Conservation (phyloP, 1,140 invertebrate species). For the Venturia canescens region DNA sequence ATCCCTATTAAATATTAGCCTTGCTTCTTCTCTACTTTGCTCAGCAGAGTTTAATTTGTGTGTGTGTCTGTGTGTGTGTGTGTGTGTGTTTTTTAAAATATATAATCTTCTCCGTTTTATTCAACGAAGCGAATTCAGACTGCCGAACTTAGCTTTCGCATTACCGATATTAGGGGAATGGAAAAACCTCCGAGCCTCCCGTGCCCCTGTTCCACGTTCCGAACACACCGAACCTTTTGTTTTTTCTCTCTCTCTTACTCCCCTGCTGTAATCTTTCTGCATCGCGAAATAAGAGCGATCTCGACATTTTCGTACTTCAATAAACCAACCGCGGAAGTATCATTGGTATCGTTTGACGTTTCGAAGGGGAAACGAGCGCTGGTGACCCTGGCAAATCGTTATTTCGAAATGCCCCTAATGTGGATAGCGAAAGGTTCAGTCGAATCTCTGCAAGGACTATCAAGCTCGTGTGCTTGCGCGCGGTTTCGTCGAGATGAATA, state of each 20-base stretch:
- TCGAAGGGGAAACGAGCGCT: not conserved
- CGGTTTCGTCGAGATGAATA: not conserved
- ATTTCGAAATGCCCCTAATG: not conserved
- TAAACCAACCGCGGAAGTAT: not conserved
- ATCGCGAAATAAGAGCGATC: not conserved
- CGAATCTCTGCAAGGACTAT: not conserved
- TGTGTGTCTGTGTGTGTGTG: not conserved
- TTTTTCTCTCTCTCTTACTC: not conserved
- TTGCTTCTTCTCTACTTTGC: constrained; percentile 49
- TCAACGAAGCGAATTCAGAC: constrained; percentile 20
- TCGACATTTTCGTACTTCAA: constrained; percentile 3
- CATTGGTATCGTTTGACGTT: not conserved
- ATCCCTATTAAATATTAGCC: constrained; percentile 60
- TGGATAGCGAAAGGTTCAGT: not conserved
- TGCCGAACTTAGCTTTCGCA: constrained; percentile 18
- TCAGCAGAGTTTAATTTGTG: not conserved
- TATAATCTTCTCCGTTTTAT: constrained; percentile 15
- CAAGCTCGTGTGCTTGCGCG: not conserved
- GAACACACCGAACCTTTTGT: not conserved
- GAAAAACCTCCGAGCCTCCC: not conserved
- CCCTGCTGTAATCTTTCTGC: not conserved
- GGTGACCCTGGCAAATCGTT: not conserved
- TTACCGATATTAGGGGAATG: constrained; percentile 30
- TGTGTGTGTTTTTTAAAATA: constrained; percentile 10
- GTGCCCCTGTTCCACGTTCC: not conserved